Percentiles rank a stretch among this genome's conserved stretches.
Conservation (phyloP, 2,888 invertebrate genomes). For the Habrosyne pyritoides region DNA sequence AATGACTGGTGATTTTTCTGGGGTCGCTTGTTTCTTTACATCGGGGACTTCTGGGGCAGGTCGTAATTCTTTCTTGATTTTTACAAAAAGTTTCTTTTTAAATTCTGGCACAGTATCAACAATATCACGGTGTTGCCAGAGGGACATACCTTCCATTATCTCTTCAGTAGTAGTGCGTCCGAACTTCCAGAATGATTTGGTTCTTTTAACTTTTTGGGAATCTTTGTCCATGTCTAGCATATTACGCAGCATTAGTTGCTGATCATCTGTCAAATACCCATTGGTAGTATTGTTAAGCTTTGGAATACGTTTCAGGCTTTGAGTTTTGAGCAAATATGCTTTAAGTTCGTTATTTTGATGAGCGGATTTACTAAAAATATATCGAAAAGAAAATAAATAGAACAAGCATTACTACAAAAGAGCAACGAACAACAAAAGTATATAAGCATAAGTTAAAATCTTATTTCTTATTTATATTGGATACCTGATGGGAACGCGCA, state of each 20-base stretch:
- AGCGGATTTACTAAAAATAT: constrained; percentile 73
- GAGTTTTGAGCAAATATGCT: constrained; percentile 77
- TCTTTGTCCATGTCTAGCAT: constrained; percentile 84
- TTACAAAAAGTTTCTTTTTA: constrained; percentile 75
- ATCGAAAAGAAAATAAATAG: constrained; percentile 53
- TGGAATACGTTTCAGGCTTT: constrained; percentile 74
- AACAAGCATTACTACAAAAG: constrained; percentile 49
- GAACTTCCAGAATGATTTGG: constrained; percentile 94
- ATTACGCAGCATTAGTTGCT: constrained; percentile 77
- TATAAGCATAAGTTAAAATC: constrained; percentile 32
- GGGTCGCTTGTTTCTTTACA: constrained; percentile 49
- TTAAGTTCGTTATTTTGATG: constrained; percentile 64
- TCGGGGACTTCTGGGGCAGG: constrained; percentile 73
- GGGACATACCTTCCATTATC: constrained; percentile 92
- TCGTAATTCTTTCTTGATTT: constrained; percentile 72
- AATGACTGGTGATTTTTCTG: constrained; percentile 51
- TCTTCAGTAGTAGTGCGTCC: constrained; percentile 88
- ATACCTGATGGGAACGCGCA: constrained; percentile 86
- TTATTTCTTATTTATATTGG: constrained; percentile 29
- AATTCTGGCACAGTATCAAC: constrained; percentile 87
- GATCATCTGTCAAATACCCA: constrained; percentile 82
- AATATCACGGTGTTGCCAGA: constrained; percentile 93
- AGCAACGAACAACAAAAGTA: constrained; percentile 55
- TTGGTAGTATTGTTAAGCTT: constrained; percentile 60
- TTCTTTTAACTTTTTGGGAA: constrained; percentile 88